Conservation (phyloP, 2,113 vertebrate genomes). For the Nymphicus hollandicus region DNA sequence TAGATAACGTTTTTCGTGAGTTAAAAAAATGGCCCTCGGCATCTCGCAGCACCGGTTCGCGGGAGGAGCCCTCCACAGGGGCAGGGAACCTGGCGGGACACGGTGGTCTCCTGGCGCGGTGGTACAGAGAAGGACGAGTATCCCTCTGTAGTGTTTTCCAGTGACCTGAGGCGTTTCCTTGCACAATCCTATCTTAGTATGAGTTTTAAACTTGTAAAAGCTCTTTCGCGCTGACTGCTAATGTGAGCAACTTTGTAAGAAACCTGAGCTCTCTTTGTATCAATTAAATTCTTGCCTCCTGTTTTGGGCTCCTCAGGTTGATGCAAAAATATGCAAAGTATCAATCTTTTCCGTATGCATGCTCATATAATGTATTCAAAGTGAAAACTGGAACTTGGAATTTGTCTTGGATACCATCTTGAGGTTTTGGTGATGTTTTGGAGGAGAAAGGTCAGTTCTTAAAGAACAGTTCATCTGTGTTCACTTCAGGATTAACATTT, state of each 20-base stretch:
- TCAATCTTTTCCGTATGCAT: fast-evolving
- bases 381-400: not conserved
- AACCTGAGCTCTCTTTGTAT: fast-evolving
- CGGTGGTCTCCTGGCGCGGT: fast-evolving
- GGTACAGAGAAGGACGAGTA: fast-evolving
- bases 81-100: fast-evolving
- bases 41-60: fast-evolving
- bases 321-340: too few relatives aligned
- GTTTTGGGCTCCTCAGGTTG: not conserved
- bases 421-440: not conserved
- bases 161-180: not conserved
- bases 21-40: fast-evolving
- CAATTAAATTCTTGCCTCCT: fast-evolving
- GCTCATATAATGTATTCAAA: fast-evolving
- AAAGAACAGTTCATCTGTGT: not conserved
- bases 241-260: fast-evolving
- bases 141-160: not conserved
- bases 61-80: not conserved
- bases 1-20: not conserved
- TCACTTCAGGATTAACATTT: fast-evolving
- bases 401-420: not conserved
- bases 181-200: fast-evolving
- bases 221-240: fast-evolving
- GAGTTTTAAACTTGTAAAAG: too few relatives aligned
- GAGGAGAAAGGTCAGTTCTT: not conserved